Evolutionary conservation across 2,113 vertebrate species (phyloP).

Genomic region (Nibea albiflora): DNA sequence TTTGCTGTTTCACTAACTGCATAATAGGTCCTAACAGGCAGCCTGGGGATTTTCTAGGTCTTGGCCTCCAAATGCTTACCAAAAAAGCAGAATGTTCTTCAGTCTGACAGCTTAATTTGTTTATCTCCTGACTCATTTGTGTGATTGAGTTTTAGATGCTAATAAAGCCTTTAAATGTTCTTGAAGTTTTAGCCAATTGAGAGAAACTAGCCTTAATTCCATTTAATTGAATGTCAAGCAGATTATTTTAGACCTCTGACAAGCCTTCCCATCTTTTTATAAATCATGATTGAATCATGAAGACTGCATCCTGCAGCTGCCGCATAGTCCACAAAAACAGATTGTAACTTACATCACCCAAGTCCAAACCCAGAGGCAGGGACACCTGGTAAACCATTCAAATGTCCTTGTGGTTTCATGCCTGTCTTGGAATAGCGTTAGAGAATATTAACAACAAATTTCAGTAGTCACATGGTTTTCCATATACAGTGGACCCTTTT

Average conservation of each 20-base stretch:
- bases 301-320: background rate
- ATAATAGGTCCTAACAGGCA: background rate
- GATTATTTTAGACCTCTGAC: background rate
- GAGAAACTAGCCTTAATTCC: background rate
- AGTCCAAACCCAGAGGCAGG: background rate
- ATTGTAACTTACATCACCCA: background rate
- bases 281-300: background rate
- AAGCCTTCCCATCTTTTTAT: background rate
- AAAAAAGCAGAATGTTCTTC: background rate
- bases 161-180: background rate
- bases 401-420: background rate
- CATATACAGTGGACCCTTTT: background rate
- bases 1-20: background rate
- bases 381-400: constrained; percentile 2
- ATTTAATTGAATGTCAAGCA: background rate
- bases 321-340: background rate
- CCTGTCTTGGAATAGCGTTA: background rate
- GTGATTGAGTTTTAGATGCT: background rate
- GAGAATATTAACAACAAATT: too few relatives aligned
- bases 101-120: background rate
- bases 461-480: background rate
- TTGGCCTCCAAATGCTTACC: background rate
- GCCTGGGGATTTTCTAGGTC: background rate
- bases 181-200: background rate
- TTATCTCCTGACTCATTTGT: background rate